Evolutionary conservation across 2,888 invertebrate genomes (phyloP).

Genomic region (Microdon myrmicae): DNA sequence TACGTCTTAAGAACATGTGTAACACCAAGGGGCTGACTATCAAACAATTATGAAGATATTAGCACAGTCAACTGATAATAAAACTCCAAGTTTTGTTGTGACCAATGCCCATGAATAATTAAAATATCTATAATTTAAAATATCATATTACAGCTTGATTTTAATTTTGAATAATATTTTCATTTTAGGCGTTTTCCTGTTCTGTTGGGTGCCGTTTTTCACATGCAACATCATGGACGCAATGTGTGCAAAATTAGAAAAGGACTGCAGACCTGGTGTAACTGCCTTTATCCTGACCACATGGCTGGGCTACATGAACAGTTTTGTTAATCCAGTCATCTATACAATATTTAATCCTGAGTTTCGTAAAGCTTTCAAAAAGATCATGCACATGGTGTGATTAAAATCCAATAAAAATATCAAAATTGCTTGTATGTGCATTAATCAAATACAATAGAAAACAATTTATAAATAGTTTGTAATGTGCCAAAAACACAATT

Average conservation of each 20-base stretch:
- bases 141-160: no score
- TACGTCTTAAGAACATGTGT: no score
- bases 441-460: slow-evolving; percentile 21
- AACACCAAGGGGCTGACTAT: no score
- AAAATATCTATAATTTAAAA: no score
- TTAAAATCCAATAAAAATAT: slow-evolving; percentile 53
- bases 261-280: slow-evolving; percentile 84
- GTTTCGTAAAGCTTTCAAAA: slow-evolving; percentile 97
- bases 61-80: no score
- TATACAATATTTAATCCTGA: slow-evolving; percentile 97
- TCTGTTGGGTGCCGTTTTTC: slow-evolving; percentile 99
- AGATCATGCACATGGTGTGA: slow-evolving; percentile 80
- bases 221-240: slow-evolving; percentile 97
- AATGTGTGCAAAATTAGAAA: slow-evolving; percentile 87
- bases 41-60: no score
- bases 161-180: no score
- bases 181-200: slow-evolving; percentile 92
- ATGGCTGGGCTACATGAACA: slow-evolving; percentile 98
- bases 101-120: no score
- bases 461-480: slow-evolving; percentile 43
- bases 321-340: slow-evolving; percentile 91
- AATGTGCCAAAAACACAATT: slow-evolving; percentile 24
- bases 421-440: neutral
- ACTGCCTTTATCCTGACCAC: slow-evolving; percentile 93
- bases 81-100: no score